Percentiles rank a stretch among this genome's conserved stretches.
These are phyloP conservation scores for Ectropis grisescens DNA, from an alignment of 1,140 invertebrate genomes.

Conservation along the genomic window DNA sequence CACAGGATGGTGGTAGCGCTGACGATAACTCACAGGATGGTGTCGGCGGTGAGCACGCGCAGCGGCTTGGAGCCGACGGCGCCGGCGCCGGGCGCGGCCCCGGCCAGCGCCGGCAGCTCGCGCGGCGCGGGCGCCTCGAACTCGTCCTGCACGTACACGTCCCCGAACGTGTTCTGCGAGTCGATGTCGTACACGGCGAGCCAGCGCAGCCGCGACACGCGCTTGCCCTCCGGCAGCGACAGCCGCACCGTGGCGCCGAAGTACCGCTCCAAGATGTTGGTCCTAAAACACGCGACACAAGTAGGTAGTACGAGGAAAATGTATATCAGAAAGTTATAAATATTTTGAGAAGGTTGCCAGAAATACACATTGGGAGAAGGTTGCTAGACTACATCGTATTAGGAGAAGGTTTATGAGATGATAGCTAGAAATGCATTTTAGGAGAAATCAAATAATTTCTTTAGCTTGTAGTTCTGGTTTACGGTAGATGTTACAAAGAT, in stretches of 20 bases:
- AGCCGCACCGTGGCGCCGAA: constrained; percentile 89
- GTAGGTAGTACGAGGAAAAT: too few relatives aligned
- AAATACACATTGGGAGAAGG: too few relatives aligned
- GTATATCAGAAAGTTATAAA: too few relatives aligned
- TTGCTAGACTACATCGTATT: too few relatives aligned
- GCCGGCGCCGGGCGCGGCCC: constrained; percentile 66
- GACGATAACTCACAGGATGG: constrained; percentile 74
- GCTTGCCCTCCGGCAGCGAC: constrained; percentile 87
- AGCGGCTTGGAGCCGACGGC: constrained; percentile 79
- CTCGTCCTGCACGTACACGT: constrained; percentile 91
- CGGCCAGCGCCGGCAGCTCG: constrained; percentile 78
- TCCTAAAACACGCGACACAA: constrained; percentile 77
- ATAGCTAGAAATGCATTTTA: too few relatives aligned
- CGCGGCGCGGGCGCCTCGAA: constrained; percentile 89
- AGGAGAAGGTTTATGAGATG: too few relatives aligned
- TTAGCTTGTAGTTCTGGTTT: too few relatives aligned
- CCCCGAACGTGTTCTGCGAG: constrained; percentile 89
- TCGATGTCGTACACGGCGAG: constrained; percentile 90
- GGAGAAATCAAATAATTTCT: too few relatives aligned
- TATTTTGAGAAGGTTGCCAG: too few relatives aligned
- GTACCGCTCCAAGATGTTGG: constrained; percentile 88
- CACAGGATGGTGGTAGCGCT: too few relatives aligned
- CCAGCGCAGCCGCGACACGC: constrained; percentile 91
- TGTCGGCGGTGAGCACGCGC: constrained; percentile 85
- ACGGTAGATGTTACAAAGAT: too few relatives aligned